A percentile compares a stretch with the other conserved stretches of the same genome.
These are phyloP conservation scores for Leucania comma DNA, from an alignment of 2,888 invertebrate genomes.

Conservation along the genomic window DNA sequence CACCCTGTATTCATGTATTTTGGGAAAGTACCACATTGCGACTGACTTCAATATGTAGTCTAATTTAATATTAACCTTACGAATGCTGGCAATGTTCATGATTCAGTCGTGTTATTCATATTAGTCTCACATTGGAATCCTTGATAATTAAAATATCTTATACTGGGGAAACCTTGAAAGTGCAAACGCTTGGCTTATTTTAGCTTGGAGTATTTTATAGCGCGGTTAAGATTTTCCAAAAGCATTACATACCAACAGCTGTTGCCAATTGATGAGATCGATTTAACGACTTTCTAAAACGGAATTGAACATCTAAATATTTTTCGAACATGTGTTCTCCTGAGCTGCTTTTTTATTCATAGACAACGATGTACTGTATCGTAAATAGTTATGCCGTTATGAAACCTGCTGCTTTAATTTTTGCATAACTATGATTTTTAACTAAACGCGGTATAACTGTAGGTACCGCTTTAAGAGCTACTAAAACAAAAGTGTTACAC, in stretches of 20 bases:
- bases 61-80: slow-evolving; percentile 1
- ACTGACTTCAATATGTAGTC: slow-evolving; percentile 17
- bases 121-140: not conserved
- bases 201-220: slow-evolving; percentile 48
- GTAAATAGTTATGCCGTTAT: slow-evolving; percentile 47
- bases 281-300: slow-evolving; percentile 63
- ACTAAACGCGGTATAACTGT: slow-evolving; percentile 36
- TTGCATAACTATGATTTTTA: slow-evolving; percentile 43
- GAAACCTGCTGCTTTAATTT: slow-evolving; percentile 25
- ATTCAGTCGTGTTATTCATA: slow-evolving; percentile 13
- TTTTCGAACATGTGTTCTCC: slow-evolving; percentile 34
- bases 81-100: not conserved
- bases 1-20: slow-evolving; percentile 54
- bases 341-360: slow-evolving; percentile 40
- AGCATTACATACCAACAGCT: slow-evolving; percentile 46
- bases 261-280: slow-evolving; percentile 55
- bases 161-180: slow-evolving; percentile 46
- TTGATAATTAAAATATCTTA: slow-evolving; percentile 14
- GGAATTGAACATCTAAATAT: slow-evolving; percentile 51
- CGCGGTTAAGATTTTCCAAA: slow-evolving; percentile 51
- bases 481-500: slow-evolving; percentile 44
- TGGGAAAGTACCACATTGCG: slow-evolving; percentile 38
- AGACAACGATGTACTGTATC: slow-evolving; percentile 28
- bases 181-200: slow-evolving; percentile 48
- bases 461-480: slow-evolving; percentile 24